phyloP scores from a whole-genome alignment of 2,113 vertebrate species.

The Cyprinodon tularosa region DNA sequence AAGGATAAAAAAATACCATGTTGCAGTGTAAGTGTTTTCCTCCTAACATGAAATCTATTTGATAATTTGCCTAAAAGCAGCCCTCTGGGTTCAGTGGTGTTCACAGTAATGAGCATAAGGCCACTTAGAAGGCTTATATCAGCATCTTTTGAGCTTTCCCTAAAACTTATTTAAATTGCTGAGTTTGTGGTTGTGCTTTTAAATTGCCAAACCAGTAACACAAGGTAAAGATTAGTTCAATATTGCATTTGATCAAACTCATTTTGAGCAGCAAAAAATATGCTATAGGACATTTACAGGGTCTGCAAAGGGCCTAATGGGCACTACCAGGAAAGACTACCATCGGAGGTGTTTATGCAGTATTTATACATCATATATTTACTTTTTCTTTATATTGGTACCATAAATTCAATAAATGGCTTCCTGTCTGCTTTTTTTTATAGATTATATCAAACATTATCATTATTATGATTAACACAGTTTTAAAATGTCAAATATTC shows the following conservation, averaged over 20 bases:
- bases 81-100: slow-evolving; percentile 49
- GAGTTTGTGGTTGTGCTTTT: slow-evolving; percentile 44
- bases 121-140: slow-evolving; percentile 55
- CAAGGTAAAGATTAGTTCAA: slow-evolving; percentile 57
- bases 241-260: slow-evolving; percentile 38
- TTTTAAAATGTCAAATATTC: too few species aligned
- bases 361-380: too few species aligned
- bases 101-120: slow-evolving; percentile 52
- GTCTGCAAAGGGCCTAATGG: slow-evolving; percentile 1
- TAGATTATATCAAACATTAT: too few species aligned
- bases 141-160: slow-evolving; percentile 62
- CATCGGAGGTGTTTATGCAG: too few species aligned
- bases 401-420: too few species aligned
- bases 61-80: slow-evolving; percentile 59
- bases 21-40: slow-evolving; percentile 31
- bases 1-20: neutral
- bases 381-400: too few species aligned
- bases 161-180: slow-evolving; percentile 63
- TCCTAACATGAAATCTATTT: slow-evolving; percentile 62
- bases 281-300: slow-evolving; percentile 25
- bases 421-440: too few species aligned
- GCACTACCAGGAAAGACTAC: slow-evolving; percentile 1
- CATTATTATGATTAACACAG: too few species aligned
- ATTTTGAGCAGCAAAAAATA: slow-evolving; percentile 27
- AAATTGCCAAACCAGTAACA: slow-evolving; percentile 58